Percentiles rank a stretch among this genome's conserved stretches.
phyloP scores from a whole-genome alignment of 2,113 vertebrate species.

The Solea solea region DNA sequence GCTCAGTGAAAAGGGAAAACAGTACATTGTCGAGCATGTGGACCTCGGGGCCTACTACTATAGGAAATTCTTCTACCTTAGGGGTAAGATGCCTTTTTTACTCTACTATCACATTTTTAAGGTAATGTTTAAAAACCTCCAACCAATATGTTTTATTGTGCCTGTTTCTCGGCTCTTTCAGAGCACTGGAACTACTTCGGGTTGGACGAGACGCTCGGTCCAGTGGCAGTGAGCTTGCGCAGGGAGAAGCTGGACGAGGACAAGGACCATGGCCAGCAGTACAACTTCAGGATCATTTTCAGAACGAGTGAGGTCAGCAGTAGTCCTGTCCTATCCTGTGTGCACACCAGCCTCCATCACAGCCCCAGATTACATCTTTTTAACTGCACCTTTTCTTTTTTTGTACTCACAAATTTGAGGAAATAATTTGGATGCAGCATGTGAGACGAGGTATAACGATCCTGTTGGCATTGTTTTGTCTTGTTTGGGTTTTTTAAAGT shows the following conservation, averaged over 20 bases:
- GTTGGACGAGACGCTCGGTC: constrained; percentile 91
- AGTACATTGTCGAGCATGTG: constrained; percentile 94
- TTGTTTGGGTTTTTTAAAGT: not conserved
- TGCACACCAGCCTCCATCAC: not conserved
- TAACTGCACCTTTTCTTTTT: constrained; percentile 2
- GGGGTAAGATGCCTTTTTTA: constrained; percentile 80
- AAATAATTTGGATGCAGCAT: not conserved
- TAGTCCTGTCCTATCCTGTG: not conserved
- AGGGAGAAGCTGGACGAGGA: constrained; percentile 95
- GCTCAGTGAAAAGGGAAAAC: constrained; percentile 89
- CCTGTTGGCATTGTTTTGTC: not conserved
- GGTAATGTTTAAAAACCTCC: too few species aligned
- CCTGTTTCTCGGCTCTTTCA: constrained; percentile 53
- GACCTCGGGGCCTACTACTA: constrained; percentile 95
- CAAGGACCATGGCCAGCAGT: constrained; percentile 92
- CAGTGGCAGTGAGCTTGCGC: constrained; percentile 93
- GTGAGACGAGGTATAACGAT: not conserved
- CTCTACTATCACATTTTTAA: too few species aligned
- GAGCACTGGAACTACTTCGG: constrained; percentile 99
- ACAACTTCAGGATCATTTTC: constrained; percentile 95
- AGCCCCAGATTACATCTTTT: not conserved
- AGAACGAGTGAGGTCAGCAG: constrained; percentile 94
- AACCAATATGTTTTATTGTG: not conserved
- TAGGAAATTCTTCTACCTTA: constrained; percentile 92
- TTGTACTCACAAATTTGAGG: not conserved